Evolutionary conservation across 2,113 vertebrate species (phyloP).

Genomic region (Entelurus aequoreus): DNA sequence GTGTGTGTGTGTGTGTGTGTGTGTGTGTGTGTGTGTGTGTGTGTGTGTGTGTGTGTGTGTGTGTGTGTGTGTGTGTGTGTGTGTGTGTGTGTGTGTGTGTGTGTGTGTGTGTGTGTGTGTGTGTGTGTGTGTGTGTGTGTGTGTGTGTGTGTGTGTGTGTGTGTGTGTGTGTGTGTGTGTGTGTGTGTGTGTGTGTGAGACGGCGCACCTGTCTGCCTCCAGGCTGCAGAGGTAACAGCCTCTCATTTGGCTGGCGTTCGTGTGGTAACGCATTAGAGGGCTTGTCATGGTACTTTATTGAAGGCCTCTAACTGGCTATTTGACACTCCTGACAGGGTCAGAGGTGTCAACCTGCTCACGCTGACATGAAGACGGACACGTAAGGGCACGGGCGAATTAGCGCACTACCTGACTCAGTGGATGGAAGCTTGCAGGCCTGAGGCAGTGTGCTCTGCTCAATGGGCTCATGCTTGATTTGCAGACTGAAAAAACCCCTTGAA

Average conservation of each 20-base stretch:
- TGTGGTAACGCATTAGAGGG: slow-evolving; percentile 74
- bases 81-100: no score
- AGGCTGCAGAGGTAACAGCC: slow-evolving; percentile 72
- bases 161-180: no score
- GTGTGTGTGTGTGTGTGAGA: no score
- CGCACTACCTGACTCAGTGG: slow-evolving; percentile 48
- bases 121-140: no score
- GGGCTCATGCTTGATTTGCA: no score
- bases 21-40: no score
- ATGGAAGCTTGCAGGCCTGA: slow-evolving; percentile 32
- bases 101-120: no score
- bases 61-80: no score
- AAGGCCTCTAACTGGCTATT: slow-evolving; percentile 77
- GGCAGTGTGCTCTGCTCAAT: background rate
- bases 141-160: no score
- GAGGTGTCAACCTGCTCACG: slow-evolving; percentile 57
- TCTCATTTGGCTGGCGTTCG: slow-evolving; percentile 75
- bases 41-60: no score
- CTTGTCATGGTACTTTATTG: slow-evolving; percentile 79
- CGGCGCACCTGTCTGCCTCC: slow-evolving; percentile 85
- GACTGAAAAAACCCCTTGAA: background rate
- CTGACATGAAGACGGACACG: slow-evolving; percentile 62
- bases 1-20: no score
- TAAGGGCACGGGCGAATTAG: slow-evolving; percentile 50
- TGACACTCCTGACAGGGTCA: slow-evolving; percentile 75